Base-by-base conservation (phyloP, 1,140 invertebrate genomes). In the Sycobia sp. region DNA sequence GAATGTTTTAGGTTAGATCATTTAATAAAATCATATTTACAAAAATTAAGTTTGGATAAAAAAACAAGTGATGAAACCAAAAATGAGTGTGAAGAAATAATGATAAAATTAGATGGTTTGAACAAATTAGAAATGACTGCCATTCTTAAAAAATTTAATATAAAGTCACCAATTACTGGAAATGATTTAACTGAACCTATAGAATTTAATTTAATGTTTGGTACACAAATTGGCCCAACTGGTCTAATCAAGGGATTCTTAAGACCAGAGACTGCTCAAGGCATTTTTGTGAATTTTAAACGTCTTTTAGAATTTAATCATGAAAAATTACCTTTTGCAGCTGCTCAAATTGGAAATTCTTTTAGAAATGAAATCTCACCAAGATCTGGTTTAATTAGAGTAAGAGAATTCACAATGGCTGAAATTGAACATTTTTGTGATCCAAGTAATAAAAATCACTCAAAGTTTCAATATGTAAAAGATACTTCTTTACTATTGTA, bases 351-450 rank as follows among this genome's bases (percentile, higher is more conserved):
- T 84, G 95, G 97, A 23, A 96, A 97, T 74, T 91, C 97, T 1
- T 99, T 99, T 76, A 87, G 98, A 68, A 99, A 99, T 85, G 98
- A 99, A 86, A 99, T 99, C 66, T 99, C 97, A 0, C 98, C 98
- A 14, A 84, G 97, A 53, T 97, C 97, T 72, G 97, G 97, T 1
- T 84, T 99, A 10, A 90, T 99, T 16, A 86, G 97, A 74, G 96
- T 99, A 1, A 85, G 92, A 73, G 98, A 99, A 78, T 99, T 99
- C 74, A 99, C 96, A 0, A 98, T 99, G 96, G 97, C 97, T 47
- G 98, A 99, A 85, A 99, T 99, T 69, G 98, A 99, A 79, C 96
- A 99, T 84, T 99, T 99, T 79, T 97, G 97, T 82, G 96, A 99
- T 82, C 94, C 96, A 1, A 79, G 69, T 3, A 85, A 92, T 63